phyloP scores from a whole-genome alignment of 2,888 invertebrate species.

The Creontiades dilutus region DNA sequence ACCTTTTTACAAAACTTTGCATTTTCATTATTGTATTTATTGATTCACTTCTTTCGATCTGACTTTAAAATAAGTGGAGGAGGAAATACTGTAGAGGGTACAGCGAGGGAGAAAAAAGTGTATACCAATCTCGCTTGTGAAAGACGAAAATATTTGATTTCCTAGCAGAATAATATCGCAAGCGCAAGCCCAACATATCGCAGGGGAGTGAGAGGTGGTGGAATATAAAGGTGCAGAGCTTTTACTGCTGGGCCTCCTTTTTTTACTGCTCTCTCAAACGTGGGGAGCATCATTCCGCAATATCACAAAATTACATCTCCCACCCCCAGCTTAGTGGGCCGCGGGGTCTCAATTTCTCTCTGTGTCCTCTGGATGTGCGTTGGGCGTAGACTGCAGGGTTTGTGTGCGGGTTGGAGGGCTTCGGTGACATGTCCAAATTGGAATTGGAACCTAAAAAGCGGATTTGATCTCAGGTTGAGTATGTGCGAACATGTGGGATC shows the following conservation, averaged over 20 bases:
- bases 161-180: conserved; percentile 11
- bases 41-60: no score
- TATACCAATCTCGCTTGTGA: conserved; percentile 9
- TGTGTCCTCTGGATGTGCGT: neutral
- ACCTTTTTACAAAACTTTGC: no score
- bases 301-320: conserved; percentile 56
- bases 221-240: conserved; percentile 59
- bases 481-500: no score
- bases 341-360: neutral
- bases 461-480: no score
- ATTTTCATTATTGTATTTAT: no score
- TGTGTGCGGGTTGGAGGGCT: neutral
- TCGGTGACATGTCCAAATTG: neutral
- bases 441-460: neutral
- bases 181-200: conserved; percentile 39
- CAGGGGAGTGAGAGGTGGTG: conserved; percentile 6
- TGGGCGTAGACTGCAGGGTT: neutral
- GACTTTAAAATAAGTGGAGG: neutral
- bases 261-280: conserved; percentile 56
- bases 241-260: conserved; percentile 56
- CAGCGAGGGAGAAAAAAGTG: neutral
- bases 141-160: conserved; percentile 53
- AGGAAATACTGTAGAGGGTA: neutral
- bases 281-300: conserved; percentile 48
- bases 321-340: neutral